Base-by-base conservation (phyloP, 2,113 vertebrate genomes). In the Bos javanicus region DNA sequence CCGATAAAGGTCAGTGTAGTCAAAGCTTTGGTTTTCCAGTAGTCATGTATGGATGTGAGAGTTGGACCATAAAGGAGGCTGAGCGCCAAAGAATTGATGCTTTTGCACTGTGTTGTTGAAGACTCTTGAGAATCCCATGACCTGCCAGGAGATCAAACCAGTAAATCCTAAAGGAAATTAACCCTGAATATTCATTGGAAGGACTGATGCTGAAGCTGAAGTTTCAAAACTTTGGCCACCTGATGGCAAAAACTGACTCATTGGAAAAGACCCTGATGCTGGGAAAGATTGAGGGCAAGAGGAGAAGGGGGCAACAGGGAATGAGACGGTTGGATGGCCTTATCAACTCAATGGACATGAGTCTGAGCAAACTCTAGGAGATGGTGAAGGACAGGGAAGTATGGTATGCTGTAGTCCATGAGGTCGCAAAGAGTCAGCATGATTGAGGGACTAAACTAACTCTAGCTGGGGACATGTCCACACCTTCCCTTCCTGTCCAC, bases 401-500 rank as follows among this genome's bases (percentile, higher is more conserved):
- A 13, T 13, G n/a, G 10, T 39, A 19, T 23, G 19, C 67, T 71
- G 10, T n/a, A 39, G n/a, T 71, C 19, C 67, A 71, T 11, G 36
- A 74, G 21, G 21, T 74, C 0, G 1, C 67, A 39, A 36, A 71
- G 36, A 39, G 67, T 74, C 21, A 39, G 67, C 36, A 74, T 12
- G 19, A 6, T 3, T 71, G 67, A 39, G n/a, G 2, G 2, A 12
- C 67, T 39, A 39, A 39, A 25, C 21, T 2, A 3, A 13, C 33
- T 10, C 26, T 8, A 28, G 74, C 78, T 28, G 21, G 13, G 39
- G 12, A 12, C 14, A 1, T 2, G 17, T 15, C 15, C 7, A 5
- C 21, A 1, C 1, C 2, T 48, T 15, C 7, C 25, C 8, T 25
- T 30, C 5, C 33, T 8, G 39, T 11, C 30, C 11, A 5, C 1